Evolutionary conservation across 30 jellyfish, hydroid and myxozoan species (phyloP).

Genomic region (Aurelia sp.): DNA sequence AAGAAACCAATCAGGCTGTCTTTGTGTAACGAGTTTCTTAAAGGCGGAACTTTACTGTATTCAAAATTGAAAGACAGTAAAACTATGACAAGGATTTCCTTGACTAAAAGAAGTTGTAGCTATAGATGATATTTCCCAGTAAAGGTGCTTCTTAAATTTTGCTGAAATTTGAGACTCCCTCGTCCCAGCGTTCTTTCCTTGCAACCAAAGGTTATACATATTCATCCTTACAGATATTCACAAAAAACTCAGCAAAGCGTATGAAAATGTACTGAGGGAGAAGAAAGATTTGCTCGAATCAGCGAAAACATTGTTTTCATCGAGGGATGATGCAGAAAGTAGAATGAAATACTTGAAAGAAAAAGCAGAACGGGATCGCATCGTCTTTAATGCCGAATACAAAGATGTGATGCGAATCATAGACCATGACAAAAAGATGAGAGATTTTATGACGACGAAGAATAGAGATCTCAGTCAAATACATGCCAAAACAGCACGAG

Average conservation of each 20-base stretch:
- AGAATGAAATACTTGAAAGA: slow-evolving; percentile 89
- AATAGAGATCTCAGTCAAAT: slow-evolving; percentile 60
- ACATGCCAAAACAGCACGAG: slow-evolving; percentile 58
- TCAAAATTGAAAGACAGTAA: too few relatives aligned
- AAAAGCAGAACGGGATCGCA: slow-evolving; percentile 81
- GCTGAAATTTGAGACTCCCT: too few relatives aligned
- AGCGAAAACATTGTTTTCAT: slow-evolving; percentile 71
- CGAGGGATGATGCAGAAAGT: slow-evolving; percentile 96
- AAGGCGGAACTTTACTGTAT: too few relatives aligned
- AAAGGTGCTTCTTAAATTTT: too few relatives aligned
- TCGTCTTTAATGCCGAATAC: slow-evolving; percentile 72
- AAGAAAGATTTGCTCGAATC: slow-evolving; percentile 56
- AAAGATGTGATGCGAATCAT: slow-evolving; percentile 85
- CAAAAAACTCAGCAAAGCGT: slow-evolving; percentile 50
- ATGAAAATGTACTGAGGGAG: slow-evolving; percentile 56
- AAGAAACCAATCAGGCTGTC: too few relatives aligned
- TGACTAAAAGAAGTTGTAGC: too few relatives aligned
- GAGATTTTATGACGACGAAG: slow-evolving; percentile 87
- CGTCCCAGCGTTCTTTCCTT: too few relatives aligned
- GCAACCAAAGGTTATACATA: too few relatives aligned
- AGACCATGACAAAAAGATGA: slow-evolving; percentile 86
- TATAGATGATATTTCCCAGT: too few relatives aligned
- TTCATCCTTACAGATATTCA: slow-evolving; percentile 49
- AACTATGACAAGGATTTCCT: too few relatives aligned
- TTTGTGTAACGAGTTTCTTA: too few relatives aligned